These are phyloP conservation scores for Protosalanx chinensis DNA, from an alignment of 2,797 vertebrate species.

Conservation along the genomic window DNA sequence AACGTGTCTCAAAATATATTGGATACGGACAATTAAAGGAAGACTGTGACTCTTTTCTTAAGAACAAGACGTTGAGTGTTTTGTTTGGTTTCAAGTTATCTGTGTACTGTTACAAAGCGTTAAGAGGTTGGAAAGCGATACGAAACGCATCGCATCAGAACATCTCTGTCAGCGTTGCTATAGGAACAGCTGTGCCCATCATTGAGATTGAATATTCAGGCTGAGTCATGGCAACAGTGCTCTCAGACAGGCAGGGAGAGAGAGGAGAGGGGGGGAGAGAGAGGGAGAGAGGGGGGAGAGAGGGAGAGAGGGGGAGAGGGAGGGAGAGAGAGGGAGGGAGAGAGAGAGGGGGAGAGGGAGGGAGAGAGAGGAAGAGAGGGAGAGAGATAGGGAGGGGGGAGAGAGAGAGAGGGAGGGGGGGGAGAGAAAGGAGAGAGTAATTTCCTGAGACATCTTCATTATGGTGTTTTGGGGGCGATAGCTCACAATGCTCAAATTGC, in stretches of 20 bases:
- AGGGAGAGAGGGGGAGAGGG: no score
- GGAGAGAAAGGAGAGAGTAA: constrained; percentile 15
- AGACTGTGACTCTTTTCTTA: no score
- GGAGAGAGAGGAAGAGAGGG: no score
- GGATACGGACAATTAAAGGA: no score
- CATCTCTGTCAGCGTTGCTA: constrained; percentile 28
- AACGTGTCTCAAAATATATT: neutral
- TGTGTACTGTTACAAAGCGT: neutral
- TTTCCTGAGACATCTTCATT: constrained; percentile 40
- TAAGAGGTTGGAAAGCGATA: neutral
- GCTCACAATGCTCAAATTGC: constrained; percentile 17
- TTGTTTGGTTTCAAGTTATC: neutral
- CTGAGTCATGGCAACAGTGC: constrained; percentile 19
- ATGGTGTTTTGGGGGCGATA: constrained; percentile 29
- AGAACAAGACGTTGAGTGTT: neutral
- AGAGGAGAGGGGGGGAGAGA: no score
- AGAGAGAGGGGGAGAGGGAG: no score
- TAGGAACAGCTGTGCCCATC: constrained; percentile 20
- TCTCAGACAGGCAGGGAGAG: neutral
- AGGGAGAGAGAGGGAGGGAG: no score
- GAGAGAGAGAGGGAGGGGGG: no score
- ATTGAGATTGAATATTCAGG: constrained; percentile 13
- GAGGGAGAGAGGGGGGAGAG: constrained; percentile 1
- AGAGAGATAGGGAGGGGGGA: no score
- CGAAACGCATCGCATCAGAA: constrained; percentile 7